Percentiles rank a stretch among this genome's conserved stretches.
Conservation (phyloP, 2,888 invertebrate genomes). For the Epistrophe eligans region DNA sequence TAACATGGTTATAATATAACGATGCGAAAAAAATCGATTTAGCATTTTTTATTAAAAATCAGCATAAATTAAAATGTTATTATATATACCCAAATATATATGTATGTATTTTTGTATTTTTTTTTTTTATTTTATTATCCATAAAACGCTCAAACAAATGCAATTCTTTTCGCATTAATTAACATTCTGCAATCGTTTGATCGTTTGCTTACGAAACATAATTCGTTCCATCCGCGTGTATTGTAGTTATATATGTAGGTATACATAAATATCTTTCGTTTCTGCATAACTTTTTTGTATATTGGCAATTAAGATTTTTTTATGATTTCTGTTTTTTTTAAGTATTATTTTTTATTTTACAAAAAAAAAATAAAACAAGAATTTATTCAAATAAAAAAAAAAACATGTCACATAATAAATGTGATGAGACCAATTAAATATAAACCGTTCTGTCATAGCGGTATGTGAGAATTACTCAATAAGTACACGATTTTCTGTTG, state of each 20-base stretch:
- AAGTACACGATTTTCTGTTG: conserved; percentile 9
- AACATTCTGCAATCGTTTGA: conserved; percentile 57
- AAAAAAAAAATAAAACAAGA: conserved; percentile 10
- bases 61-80: conserved; percentile 25
- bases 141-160: conserved; percentile 29
- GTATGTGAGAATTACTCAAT: conserved; percentile 30
- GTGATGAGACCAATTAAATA: conserved; percentile 61
- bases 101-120: neutral
- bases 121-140: conserved; percentile 12
- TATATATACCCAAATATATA: neutral
- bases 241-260: neutral
- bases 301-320: conserved; percentile 60
- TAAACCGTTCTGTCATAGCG: conserved; percentile 60
- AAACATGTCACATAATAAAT: conserved; percentile 65
- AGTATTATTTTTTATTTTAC: conserved; percentile 4
- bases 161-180: conserved; percentile 57
- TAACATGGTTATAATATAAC: neutral
- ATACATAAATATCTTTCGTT: neutral
- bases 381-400: conserved; percentile 52
- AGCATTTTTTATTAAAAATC: neutral
- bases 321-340: conserved; percentile 44
- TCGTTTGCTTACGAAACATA: conserved; percentile 38
- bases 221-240: conserved; percentile 9
- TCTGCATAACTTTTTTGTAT: neutral
- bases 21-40: conserved; percentile 25